phyloP scores from a whole-genome alignment of 2,888 invertebrate genomes.

The Cheilosia scutellata region DNA sequence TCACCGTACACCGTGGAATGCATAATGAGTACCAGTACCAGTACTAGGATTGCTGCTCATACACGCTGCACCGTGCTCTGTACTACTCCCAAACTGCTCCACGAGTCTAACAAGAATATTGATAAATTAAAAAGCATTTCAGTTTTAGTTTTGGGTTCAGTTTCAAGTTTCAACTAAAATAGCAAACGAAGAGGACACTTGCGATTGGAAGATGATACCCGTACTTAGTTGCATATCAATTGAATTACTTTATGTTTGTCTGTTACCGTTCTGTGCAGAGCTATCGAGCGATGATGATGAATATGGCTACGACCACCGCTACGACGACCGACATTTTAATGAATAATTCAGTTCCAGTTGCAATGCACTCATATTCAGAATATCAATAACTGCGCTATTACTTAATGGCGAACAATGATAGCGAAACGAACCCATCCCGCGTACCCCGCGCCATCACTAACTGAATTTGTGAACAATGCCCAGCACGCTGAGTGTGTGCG shows the following conservation, averaged over 20 bases:
- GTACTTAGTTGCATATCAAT: slow-evolving; percentile 70
- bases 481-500: background rate
- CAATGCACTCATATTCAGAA: slow-evolving; percentile 60
- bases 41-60: slow-evolving; percentile 11
- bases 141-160: slow-evolving; percentile 34
- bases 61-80: slow-evolving; percentile 1
- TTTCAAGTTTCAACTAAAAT: slow-evolving; percentile 22
- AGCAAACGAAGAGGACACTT: slow-evolving; percentile 44
- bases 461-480: slow-evolving; percentile 46
- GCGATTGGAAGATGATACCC: slow-evolving; percentile 57
- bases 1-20: slow-evolving; percentile 55
- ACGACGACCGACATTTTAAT: slow-evolving; percentile 38
- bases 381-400: slow-evolving; percentile 73
- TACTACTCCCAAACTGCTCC: background rate
- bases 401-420: slow-evolving; percentile 66
- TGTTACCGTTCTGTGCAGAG: slow-evolving; percentile 13
- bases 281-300: slow-evolving; percentile 19
- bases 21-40: slow-evolving; percentile 32
- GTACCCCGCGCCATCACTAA: slow-evolving; percentile 1
- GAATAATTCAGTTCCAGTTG: slow-evolving; percentile 68
- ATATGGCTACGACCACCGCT: background rate
- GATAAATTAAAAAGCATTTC: slow-evolving; percentile 56
- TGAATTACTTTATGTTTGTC: slow-evolving; percentile 46
- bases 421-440: slow-evolving; percentile 28
- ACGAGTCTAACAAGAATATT: slow-evolving; percentile 41